Evolutionary conservation across 2,113 vertebrate genomes (phyloP), one percentile per base, ranked within the genome.

Genomic region (Pollimyrus isidori): DNA sequence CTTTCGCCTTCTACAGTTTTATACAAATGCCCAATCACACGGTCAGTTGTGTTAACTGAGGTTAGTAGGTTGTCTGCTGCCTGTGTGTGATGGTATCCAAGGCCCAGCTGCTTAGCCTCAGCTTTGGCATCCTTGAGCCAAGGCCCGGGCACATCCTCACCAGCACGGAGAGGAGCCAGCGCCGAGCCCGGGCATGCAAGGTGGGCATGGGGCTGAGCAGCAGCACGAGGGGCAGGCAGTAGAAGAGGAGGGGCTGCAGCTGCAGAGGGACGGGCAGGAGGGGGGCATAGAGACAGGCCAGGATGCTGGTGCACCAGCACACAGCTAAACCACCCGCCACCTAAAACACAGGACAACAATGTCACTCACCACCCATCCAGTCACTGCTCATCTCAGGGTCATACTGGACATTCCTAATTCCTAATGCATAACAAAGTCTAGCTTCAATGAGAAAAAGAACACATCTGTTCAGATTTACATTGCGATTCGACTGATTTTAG

Each of bases 281-380:
- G 7, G 91, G 35, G n/a, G 91, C 87, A 58, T 93, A 89, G 19
- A 93, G 90, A 86, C 92, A 92, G 53, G 91, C 92, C 88, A 94
- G 86, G 21, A 94, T 48, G 50, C 93, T 93, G 46, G 90, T 9
- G 87, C 93, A 93, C 92, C 93, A 94, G 87, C 90, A 91, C 80
- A 93, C 90, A 7, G 92, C 92, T 87, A 93, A 83, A 15, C 46
- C 90, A 53, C 92, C 92, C 0, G 92, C 91, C 49, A 92, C 56
- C 93, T 94, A 89, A 17, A 76, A 15, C 50, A 84, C 30, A 90
- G 58, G 65, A 58, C 19, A 52, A 10, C 6, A 17, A 2, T 13
- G 26, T 65, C 3, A 48, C 23, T 10, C 76, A 45, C 30, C 76
- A 42, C 35, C 30, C 19, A 17, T 45, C 76, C 76, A 23, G 62